Base-by-base conservation (phyloP, 1,140 invertebrate species). In the Pachypeltis micranthus region DNA sequence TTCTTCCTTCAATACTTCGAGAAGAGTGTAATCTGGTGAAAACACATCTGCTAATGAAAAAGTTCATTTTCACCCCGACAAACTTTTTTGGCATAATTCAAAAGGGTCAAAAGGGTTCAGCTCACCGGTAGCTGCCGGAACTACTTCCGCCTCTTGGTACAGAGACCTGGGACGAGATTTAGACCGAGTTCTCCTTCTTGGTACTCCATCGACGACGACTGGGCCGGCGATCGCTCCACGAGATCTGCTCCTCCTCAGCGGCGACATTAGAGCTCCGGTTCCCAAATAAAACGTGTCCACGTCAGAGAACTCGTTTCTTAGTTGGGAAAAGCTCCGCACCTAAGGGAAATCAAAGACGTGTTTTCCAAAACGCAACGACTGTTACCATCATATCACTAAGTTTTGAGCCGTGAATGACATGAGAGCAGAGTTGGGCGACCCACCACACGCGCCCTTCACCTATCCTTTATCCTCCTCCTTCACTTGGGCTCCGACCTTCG, bases 271-370 rank as follows among this genome's bases (percentile, higher is more conserved):
- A 26, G 78, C 74, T 0, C 83, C 81, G 14, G 82, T 79, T 14
- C 85, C 86, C 69, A 93, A 75, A 72, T 92, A 93, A 75, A 95
- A 95, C 12, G 90, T 92, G 71, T 93, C 90, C 34, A 92, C 86
- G 68, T 92, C 89, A 0, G 88, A 87, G 70, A 93, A 92, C 70
- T 95, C 91, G 70, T 93, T 91, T 44, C 91, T 82, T 31, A 96
- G 74, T 67, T 95, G 91, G 0, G 90, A 93, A 73, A 93, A 94
- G 74, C 91, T 94, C 64, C 90, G 80, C 1, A 96, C 86, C 87
- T 90, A 69, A 10, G n/a, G n/a, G 64, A 59, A 51, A 51, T 39
- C 7, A 39, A 39, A 39, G n/a, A 39, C 34, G 34, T 10, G 23
- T 47, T n/a, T n/a, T n/a, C n/a, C n/a, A n/a, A n/a, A n/a, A n/a